These are phyloP conservation scores for Pherbina coryleti DNA, from an alignment of 2,888 invertebrate species.

Conservation along the genomic window DNA sequence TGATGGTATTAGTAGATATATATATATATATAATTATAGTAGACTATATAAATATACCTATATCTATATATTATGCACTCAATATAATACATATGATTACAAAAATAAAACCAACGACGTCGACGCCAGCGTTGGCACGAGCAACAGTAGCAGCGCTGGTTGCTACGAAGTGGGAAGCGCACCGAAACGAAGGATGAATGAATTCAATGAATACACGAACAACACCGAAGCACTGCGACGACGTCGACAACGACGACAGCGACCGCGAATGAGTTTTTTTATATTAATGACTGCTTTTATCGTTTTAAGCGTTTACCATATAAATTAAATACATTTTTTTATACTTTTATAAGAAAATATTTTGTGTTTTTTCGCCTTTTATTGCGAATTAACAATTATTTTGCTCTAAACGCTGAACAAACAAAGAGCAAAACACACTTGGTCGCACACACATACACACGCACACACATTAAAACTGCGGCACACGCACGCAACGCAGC, in stretches of 20 bases:
- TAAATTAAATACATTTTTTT: constrained; percentile 21
- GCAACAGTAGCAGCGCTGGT: background rate
- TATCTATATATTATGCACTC: background rate
- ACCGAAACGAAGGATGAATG: constrained; percentile 20
- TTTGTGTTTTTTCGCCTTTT: background rate
- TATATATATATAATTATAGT: background rate
- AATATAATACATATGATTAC: no score
- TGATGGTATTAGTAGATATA: background rate
- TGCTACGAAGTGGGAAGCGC: constrained; percentile 7
- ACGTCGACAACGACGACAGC: background rate
- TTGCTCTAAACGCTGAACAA: background rate
- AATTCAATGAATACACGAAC: constrained; percentile 3
- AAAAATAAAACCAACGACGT: background rate
- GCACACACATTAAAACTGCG: background rate
- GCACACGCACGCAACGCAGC: background rate
- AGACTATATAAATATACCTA: background rate
- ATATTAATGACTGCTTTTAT: background rate
- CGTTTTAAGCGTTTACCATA: background rate
- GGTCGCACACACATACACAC: background rate
- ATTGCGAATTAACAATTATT: background rate
- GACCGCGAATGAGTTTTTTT: background rate
- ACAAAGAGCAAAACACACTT: background rate
- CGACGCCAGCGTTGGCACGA: background rate
- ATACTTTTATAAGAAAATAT: background rate
- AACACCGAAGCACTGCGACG: background rate